These are phyloP conservation scores for Pristionchus exspectatus DNA, from an alignment of 2,888 invertebrate species.

Conservation along the genomic window DNA sequence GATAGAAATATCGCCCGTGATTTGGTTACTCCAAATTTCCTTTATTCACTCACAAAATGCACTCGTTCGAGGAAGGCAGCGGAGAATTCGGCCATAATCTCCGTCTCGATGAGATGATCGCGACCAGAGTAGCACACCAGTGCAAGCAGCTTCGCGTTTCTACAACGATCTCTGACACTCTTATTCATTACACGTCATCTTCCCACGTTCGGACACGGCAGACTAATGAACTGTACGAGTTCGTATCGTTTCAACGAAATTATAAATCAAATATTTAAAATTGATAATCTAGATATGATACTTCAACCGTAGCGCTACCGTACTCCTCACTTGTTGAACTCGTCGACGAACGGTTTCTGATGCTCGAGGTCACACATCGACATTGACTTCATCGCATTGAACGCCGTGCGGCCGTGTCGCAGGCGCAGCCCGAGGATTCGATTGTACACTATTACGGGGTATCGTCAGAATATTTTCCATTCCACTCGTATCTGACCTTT, in stretches of 20 bases:
- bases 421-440: conserved; percentile 36
- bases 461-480: too few relatives aligned
- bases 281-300: too few relatives aligned
- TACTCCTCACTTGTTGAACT: conserved; percentile 51
- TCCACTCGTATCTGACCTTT: too few relatives aligned
- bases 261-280: too few relatives aligned
- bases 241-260: too few relatives aligned
- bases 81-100: conserved; percentile 51
- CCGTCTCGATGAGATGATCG: conserved; percentile 57
- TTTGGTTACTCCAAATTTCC: too few relatives aligned
- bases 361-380: conserved; percentile 56
- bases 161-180: background rate
- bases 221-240: too few relatives aligned
- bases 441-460: conserved; percentile 54
- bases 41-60: background rate
- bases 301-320: background rate
- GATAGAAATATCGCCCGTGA: too few relatives aligned
- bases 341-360: conserved; percentile 59
- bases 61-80: background rate
- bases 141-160: conserved; percentile 16
- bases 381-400: conserved; percentile 58
- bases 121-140: conserved; percentile 55
- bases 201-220: too few relatives aligned
- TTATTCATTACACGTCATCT: too few relatives aligned
- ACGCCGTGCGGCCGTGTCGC: conserved; percentile 57